Evolutionary conservation across 2,888 invertebrate species (phyloP), one percentile per base, ranked within the genome.

Genomic region (Ormyrus nitidulus): DNA sequence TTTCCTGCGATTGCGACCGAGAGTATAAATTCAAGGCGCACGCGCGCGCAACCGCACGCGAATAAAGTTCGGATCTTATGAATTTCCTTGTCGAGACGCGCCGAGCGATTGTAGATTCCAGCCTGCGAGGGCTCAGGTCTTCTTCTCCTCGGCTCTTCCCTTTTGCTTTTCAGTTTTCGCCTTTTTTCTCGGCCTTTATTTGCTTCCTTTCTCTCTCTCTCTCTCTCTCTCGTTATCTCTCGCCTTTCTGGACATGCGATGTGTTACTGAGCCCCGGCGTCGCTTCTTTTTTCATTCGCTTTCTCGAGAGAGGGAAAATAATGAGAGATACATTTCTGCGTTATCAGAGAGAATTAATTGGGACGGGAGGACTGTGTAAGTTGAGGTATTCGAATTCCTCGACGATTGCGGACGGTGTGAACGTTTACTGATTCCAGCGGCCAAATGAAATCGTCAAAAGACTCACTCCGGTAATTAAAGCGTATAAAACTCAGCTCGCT

Each of bases 21-120:
- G 54, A 69, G 68, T 44, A 78, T 81, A 81, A 81, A 81, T 79
- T 81, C 79, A 66, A 59, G 48, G 44, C 65, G 53, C 10, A 13
- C 54, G 64, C 69, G 51, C 64, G 61, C 48, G 78, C 34, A 34
- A 34, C 2, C 72, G 65, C 64, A 54, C 75, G 75, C 75, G 77
- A 79, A 79, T 79, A 81, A 81, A 79, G 69, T 81, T 79, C 74
- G 77, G 65, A 77, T 79, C 81, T 81, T 81, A 81, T 81, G 81
- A 81, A 81, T 81, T 81, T 79, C 74, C 81, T 81, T 70, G 79
- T 65, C 62, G 69, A 65, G 72, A 49, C 62, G 8, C 59, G 77
- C 76, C 65, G 62, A 58, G 69, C 54, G 77, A 74, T 77, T 74
- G 77, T 74, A 77, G 71, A 74, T 78, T 72, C 68, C 58, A 48